A percentile compares a stretch with the other conserved stretches of the same genome.
These are phyloP conservation scores for Tachuris rubrigastra DNA, from an alignment of 2,113 vertebrate genomes.

Conservation along the genomic window DNA sequence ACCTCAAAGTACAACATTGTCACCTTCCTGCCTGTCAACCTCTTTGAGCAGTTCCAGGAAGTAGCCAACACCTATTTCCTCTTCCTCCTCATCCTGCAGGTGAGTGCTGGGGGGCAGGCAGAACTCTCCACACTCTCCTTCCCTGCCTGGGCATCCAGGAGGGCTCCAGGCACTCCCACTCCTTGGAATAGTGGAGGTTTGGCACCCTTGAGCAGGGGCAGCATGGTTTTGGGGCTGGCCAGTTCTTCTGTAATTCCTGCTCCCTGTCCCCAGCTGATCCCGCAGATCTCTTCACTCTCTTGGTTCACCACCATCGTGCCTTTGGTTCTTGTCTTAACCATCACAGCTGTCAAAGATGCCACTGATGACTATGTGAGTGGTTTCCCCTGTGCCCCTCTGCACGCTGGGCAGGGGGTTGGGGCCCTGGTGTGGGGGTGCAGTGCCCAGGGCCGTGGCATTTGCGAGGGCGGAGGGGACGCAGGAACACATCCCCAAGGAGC, in stretches of 20 bases:
- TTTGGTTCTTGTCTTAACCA: slow-evolving; percentile 94
- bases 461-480: accelerated
- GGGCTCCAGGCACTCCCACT: not conserved
- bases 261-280: slow-evolving; percentile 84
- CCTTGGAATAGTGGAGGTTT: not conserved
- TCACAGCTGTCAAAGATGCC: slow-evolving; percentile 96
- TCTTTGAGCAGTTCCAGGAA: slow-evolving; percentile 98
- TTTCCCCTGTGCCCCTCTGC: accelerated
- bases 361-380: slow-evolving; percentile 92
- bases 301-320: slow-evolving; percentile 99
- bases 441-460: not conserved
- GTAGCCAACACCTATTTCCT: slow-evolving; percentile 98
- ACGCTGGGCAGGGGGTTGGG: not conserved
- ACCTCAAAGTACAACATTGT: slow-evolving; percentile 95
- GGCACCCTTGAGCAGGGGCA: accelerated
- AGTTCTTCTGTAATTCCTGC: not conserved
- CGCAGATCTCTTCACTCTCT: slow-evolving; percentile 94
- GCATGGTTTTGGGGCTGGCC: not conserved
- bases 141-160: not conserved
- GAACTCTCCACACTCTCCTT: accelerated
- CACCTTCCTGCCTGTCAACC: slow-evolving; percentile 95
- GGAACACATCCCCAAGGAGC: not conserved
- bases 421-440: accelerated
- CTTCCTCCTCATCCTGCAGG: slow-evolving; percentile 96
- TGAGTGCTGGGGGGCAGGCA: slow-evolving; percentile 18